phyloP scores from a whole-genome alignment of 2,797 vertebrate genomes.

The Gastrophryne carolinensis region DNA sequence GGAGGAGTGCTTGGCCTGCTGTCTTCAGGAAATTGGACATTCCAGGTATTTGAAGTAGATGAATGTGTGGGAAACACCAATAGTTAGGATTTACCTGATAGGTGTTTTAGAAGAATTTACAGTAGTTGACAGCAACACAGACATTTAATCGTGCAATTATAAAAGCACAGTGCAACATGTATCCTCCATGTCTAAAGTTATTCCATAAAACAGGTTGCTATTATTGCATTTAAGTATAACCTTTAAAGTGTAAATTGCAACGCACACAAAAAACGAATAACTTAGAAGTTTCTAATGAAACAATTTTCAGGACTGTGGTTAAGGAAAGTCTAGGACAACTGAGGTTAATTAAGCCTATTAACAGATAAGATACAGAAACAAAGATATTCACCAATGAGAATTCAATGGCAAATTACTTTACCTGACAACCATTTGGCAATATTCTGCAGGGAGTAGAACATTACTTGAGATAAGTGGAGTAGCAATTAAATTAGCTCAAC shows the following conservation, averaged over 20 bases:
- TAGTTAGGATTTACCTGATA: too few species aligned
- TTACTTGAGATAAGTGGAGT: conserved; percentile 48
- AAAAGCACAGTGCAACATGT: too few species aligned
- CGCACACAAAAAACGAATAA: neutral
- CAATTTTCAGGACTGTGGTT: conserved; percentile 28
- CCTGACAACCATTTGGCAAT: conserved; percentile 47
- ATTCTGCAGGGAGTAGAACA: conserved; percentile 48
- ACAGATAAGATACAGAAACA: conserved; percentile 48
- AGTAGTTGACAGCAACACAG: too few species aligned
- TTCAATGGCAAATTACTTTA: conserved; percentile 48
- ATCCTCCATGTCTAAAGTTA: too few species aligned
- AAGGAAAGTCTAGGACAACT: conserved; percentile 52
- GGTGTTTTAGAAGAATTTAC: too few species aligned
- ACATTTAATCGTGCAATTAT: too few species aligned
- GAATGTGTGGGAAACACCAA: too few species aligned
- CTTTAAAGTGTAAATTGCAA: neutral
- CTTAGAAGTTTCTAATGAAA: conserved; percentile 20
- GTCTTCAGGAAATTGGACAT: too few species aligned
- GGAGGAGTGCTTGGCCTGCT: too few species aligned
- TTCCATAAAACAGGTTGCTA: too few species aligned
- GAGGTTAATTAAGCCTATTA: conserved; percentile 54
- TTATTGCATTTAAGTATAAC: neutral
- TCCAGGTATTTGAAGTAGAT: too few species aligned
- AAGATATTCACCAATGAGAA: conserved; percentile 50
- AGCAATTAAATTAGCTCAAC: conserved; percentile 47